Conservation (phyloP, 2,888 invertebrate genomes). For the Synergus gifuensis region DNA sequence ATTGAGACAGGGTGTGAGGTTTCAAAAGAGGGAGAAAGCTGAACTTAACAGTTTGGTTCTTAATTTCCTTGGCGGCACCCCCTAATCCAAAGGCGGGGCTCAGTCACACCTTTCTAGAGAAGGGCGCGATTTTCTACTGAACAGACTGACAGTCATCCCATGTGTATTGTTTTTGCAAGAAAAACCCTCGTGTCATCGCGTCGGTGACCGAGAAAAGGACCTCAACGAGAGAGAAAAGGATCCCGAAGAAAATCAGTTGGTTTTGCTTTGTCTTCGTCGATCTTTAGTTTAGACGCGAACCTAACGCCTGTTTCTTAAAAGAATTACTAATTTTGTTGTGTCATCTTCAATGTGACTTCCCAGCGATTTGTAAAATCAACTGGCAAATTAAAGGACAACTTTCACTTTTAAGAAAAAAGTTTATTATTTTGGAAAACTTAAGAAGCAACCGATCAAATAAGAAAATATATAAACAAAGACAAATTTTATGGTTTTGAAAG, state of each 20-base stretch:
- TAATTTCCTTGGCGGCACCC: constrained; percentile 68
- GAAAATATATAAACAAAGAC: no score
- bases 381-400: neutral
- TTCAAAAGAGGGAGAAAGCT: constrained; percentile 8
- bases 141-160: constrained; percentile 67
- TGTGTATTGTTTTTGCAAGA: constrained; percentile 72
- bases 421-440: neutral
- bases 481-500: no score
- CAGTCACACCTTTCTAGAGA: constrained; percentile 73
- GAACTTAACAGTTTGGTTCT: constrained; percentile 54
- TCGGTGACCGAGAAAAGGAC: constrained; percentile 36
- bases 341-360: constrained; percentile 8
- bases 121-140: constrained; percentile 65
- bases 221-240: constrained; percentile 13
- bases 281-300: constrained; percentile 7
- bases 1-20: constrained; percentile 49
- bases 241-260: constrained; percentile 8
- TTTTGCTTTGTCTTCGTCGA: constrained; percentile 18
- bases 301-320: neutral
- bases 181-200: constrained; percentile 69
- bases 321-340: constrained; percentile 22
- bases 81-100: constrained; percentile 66
- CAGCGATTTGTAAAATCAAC: neutral
- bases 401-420: neutral
- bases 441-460: neutral